Percentiles rank a stretch among this genome's conserved stretches.
Conservation (phyloP, 2,797 vertebrate species). For the Centropyge bicolor region DNA sequence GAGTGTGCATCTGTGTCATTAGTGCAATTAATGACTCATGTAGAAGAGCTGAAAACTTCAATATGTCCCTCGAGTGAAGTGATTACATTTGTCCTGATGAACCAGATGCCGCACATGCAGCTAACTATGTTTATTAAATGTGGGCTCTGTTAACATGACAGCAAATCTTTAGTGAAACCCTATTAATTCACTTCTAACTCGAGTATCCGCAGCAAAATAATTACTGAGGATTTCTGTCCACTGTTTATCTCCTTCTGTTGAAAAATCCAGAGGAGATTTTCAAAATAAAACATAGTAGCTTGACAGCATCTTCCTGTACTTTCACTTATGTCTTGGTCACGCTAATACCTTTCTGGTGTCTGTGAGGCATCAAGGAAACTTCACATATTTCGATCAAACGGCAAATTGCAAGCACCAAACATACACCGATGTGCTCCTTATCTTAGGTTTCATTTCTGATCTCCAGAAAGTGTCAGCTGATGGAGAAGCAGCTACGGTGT, state of each 20-base stretch:
- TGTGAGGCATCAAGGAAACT: no score
- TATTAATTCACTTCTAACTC: conserved; percentile 17
- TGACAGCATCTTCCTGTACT: no score
- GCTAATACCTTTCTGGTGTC: no score
- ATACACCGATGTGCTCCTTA: no score
- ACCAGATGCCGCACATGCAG: conserved; percentile 60
- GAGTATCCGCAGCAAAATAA: no score
- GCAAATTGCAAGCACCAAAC: no score
- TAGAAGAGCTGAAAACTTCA: conserved; percentile 38
- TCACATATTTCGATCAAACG: no score
- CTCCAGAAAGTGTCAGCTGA: no score
- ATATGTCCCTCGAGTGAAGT: conserved; percentile 42
- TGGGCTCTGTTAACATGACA: conserved; percentile 44
- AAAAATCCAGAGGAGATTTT: no score
- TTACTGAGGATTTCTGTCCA: neutral
- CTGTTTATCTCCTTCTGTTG: neutral
- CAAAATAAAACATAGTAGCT: no score
- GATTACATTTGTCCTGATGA: conserved; percentile 62
- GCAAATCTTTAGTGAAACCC: conserved; percentile 23
- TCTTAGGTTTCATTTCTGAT: no score
- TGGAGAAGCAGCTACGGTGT: neutral
- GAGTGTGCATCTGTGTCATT: conserved; percentile 52
- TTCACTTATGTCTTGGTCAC: no score
- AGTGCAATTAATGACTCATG: conserved; percentile 55
- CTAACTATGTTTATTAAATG: conserved; percentile 45